Conservation (phyloP, 2,113 vertebrate species). For the Psilopsiagon aymara region DNA sequence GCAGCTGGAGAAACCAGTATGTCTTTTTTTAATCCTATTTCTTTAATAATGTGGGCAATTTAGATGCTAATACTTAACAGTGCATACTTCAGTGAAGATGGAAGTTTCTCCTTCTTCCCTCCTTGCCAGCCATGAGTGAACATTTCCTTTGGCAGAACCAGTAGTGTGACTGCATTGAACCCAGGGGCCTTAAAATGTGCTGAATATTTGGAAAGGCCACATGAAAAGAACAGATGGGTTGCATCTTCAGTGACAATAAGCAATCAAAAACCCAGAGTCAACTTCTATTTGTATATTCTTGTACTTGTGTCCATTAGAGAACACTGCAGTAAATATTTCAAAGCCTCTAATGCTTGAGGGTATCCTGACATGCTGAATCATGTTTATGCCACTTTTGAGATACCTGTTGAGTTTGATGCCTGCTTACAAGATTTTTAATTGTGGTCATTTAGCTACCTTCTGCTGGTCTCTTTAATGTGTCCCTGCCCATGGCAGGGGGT, state of each 20-base stretch:
- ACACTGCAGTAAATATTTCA: background rate
- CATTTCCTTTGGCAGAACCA: background rate
- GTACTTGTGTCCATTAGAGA: background rate
- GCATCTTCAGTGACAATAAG: background rate
- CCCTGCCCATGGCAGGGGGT: too few species aligned
- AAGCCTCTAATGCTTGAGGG: background rate
- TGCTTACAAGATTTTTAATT: background rate
- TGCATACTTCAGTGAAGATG: background rate
- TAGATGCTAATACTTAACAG: background rate
- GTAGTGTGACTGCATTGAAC: background rate
- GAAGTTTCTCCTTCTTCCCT: background rate
- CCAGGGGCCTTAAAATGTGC: background rate
- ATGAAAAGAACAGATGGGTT: background rate
- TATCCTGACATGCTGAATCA: background rate
- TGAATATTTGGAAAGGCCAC: background rate
- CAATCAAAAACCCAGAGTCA: background rate
- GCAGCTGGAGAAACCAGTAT: background rate
- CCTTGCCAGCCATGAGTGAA: background rate
- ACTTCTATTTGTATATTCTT: background rate
- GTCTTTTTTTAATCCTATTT: background rate
- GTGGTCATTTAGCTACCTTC: background rate
- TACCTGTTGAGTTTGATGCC: background rate
- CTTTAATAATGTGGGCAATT: background rate
- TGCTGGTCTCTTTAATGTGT: background rate
- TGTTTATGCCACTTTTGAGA: background rate